Base-by-base conservation (phyloP, 2,113 vertebrate species). In the Hippotragus niger region DNA sequence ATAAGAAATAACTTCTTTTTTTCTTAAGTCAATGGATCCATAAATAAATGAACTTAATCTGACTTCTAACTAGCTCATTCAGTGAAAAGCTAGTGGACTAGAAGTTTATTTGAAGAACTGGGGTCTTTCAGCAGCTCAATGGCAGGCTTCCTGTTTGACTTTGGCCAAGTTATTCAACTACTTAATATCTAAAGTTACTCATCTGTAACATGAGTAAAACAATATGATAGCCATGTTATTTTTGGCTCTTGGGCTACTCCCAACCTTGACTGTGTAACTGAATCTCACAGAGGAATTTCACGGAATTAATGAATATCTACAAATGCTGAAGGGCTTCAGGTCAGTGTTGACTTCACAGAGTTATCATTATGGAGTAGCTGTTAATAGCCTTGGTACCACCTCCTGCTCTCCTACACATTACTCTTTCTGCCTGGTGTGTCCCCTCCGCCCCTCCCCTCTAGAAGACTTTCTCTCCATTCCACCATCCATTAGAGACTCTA, bases 31-130 rank as follows among this genome's bases (percentile, higher is more conserved):
- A 83, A 21, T 85, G 53, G 53, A 91, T 88, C 88, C 67, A 93
- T 87, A 96, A 88, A 94, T 95, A 97, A 93, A 94, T 89, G 83
- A 87, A 95, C 74, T 97, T 97, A 95, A 94, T 86, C 80, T 97
- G 84, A 95, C 94, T 94, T 94, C 86, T 89, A 91, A 96, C 95
- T 93, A 74, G 78, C 83, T 95, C 76, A 93, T 91, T 94, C 96
- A 93, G 87, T 96, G 96, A 97, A 98, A 98, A 97, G 83, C 74
- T 84, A 86, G 96, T 82, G 80, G 80, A 94, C 80, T 55, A 92
- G 78, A 96, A 94, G 97, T 98, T 98, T 98, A 98, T 98, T 98
- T 98, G 96, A 84, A 97, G 94, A 98, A 95, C 96, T 55, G 81
- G 76, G 53, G 86, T 95, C 96, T 98, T 98, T 98, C 98, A 93